Conservation (phyloP, 2,888 invertebrate genomes). For the Nephrotoma guestfalica region DNA sequence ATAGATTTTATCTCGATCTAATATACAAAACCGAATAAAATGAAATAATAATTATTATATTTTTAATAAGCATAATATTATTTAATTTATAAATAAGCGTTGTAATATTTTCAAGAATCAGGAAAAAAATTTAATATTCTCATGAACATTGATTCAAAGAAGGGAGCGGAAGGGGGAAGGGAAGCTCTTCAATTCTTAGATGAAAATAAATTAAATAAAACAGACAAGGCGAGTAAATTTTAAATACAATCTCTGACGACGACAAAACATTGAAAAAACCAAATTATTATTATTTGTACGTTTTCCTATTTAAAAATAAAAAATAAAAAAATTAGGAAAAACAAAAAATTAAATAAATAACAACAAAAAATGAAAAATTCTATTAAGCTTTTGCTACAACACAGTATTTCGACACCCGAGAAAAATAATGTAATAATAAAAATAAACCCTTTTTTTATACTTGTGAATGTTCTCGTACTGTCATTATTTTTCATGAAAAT, state of each 20-base stretch:
- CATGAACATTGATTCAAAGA: neutral
- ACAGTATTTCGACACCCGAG: neutral
- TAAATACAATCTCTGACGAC: neutral
- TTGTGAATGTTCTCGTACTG: neutral
- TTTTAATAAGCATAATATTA: neutral
- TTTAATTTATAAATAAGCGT: neutral
- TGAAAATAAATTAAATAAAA: neutral
- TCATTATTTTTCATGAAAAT: neutral
- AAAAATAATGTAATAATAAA: neutral
- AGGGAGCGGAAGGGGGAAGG: neutral
- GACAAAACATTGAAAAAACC: neutral
- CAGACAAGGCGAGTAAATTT: neutral
- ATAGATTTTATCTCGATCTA: too few species aligned
- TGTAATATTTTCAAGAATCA: neutral
- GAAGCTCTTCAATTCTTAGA: neutral
- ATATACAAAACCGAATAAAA: too few species aligned
- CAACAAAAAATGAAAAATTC: neutral
- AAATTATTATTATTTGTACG: neutral
- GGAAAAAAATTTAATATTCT: neutral
- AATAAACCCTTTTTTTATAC: neutral
- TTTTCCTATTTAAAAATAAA: neutral
- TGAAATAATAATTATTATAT: neutral
- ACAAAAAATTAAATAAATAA: neutral
- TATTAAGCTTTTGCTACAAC: neutral
- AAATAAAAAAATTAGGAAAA: neutral